Conservation (phyloP, 2,888 invertebrate species). For the Mesoligia furuncula region DNA sequence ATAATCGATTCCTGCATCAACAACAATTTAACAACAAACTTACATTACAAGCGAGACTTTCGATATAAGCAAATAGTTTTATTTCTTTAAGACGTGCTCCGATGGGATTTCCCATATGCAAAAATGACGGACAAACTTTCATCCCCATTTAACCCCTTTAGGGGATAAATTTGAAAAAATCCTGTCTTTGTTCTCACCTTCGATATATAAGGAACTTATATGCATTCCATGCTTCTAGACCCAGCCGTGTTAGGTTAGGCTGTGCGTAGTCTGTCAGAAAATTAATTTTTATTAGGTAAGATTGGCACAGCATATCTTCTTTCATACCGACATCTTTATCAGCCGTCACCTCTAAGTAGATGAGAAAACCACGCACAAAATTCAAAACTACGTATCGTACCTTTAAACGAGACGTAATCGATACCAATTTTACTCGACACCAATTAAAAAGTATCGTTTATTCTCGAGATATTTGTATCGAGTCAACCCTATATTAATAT, state of each 20-base stretch:
- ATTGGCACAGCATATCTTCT: neutral
- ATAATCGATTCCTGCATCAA: neutral
- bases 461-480: slow-evolving; percentile 7
- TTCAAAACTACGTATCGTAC: neutral
- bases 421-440: neutral
- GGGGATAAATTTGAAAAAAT: neutral
- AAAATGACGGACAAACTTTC: neutral
- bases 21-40: no score
- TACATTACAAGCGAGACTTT: neutral
- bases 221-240: neutral
- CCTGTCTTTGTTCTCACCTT: no score
- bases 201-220: no score
- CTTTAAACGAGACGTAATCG: neutral
- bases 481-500: slow-evolving; percentile 17
- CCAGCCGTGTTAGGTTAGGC: neutral
- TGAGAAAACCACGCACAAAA: neutral
- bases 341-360: no score
- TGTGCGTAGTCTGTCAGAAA: neutral
- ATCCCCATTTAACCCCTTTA: neutral
- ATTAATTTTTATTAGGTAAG: neutral
- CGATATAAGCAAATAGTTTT: neutral
- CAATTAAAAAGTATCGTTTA: neutral
- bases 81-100: no score
- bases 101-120: no score
- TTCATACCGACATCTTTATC: neutral